A percentile compares a stretch with the other conserved stretches of the same genome.
These are phyloP conservation scores for Diachasma alloeum DNA, from an alignment of 1,140 invertebrate species.

Conservation along the genomic window DNA sequence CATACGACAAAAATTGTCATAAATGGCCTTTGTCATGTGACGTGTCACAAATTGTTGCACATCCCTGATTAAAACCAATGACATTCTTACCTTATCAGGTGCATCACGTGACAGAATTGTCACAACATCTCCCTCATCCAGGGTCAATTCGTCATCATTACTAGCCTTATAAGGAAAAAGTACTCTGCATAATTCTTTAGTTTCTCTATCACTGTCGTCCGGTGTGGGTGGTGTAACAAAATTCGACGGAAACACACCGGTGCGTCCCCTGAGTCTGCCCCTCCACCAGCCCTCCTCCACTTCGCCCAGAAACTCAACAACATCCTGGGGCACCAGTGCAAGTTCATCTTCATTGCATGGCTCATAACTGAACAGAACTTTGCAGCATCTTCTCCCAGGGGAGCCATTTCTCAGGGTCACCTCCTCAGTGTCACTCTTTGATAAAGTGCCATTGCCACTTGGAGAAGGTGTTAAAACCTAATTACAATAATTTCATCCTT, in stretches of 20 bases:
- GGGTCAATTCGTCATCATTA: conserved; percentile 92
- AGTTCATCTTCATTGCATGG: conserved; percentile 94
- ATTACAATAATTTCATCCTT: not conserved
- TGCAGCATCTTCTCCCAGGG: conserved; percentile 72
- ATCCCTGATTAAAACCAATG: conserved; percentile 9
- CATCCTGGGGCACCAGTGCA: conserved; percentile 83
- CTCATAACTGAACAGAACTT: conserved; percentile 89
- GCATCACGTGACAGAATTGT: conserved; percentile 86
- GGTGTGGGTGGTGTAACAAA: conserved; percentile 73
- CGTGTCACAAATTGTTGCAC: not conserved
- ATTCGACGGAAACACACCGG: conserved; percentile 93
- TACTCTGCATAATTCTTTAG: conserved; percentile 81
- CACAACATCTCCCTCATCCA: conserved; percentile 91
- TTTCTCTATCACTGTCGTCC: conserved; percentile 42
- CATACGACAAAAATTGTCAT: too few relatives aligned
- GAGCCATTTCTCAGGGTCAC: conserved; percentile 54
- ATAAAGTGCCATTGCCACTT: conserved; percentile 2
- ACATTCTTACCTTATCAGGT: conserved; percentile 75
- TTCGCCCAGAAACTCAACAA: conserved; percentile 87
- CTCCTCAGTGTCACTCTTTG: conserved; percentile 45
- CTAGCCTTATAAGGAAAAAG: conserved; percentile 89
- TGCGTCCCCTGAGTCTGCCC: conserved; percentile 76
- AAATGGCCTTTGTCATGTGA: too few relatives aligned
- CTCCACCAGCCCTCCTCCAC: conserved; percentile 92
- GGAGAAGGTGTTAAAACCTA: not conserved